phyloP scores from a whole-genome alignment of 2,888 invertebrate species.

The Drosophila mayaguana region DNA sequence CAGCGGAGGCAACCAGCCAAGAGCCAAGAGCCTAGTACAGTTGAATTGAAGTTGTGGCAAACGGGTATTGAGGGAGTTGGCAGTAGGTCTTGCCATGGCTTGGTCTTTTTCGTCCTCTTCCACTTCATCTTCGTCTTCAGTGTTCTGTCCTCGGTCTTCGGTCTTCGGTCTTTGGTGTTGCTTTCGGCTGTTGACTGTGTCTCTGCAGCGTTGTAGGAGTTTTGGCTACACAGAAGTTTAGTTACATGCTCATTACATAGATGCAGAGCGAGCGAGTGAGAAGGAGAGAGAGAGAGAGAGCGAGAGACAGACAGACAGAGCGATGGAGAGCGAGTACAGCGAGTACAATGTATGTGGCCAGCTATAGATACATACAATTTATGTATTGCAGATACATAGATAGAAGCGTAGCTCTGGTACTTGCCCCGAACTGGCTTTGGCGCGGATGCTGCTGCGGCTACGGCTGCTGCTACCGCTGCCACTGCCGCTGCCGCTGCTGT shows the following conservation, averaged over 20 bases:
- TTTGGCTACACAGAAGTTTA: conserved; percentile 79
- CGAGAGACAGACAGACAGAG: not conserved
- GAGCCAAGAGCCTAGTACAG: conserved; percentile 63
- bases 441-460: conserved; percentile 35
- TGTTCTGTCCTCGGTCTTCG: not conserved
- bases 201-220: conserved; percentile 74
- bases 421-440: conserved; percentile 44
- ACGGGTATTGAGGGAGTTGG: conserved; percentile 76
- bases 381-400: conserved; percentile 79
- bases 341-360: conserved; percentile 54
- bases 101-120: conserved; percentile 27
- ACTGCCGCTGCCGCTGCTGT: conserved; percentile 12
- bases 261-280: conserved; percentile 26
- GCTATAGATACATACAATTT: conserved; percentile 77
- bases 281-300: not conserved
- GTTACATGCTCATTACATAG: conserved; percentile 79
- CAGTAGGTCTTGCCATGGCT: conserved; percentile 60
- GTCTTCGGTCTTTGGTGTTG: conserved; percentile 20
- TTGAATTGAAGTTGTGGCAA: conserved; percentile 77
- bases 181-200: conserved; percentile 41
- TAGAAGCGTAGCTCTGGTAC: conserved; percentile 46
- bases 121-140: conserved; percentile 14
- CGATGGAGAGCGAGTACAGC: conserved; percentile 11
- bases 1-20: conserved; percentile 17
- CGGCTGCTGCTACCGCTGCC: not conserved